Evolutionary conservation across 2,113 vertebrate genomes (phyloP).

Genomic region (Indri indri): DNA sequence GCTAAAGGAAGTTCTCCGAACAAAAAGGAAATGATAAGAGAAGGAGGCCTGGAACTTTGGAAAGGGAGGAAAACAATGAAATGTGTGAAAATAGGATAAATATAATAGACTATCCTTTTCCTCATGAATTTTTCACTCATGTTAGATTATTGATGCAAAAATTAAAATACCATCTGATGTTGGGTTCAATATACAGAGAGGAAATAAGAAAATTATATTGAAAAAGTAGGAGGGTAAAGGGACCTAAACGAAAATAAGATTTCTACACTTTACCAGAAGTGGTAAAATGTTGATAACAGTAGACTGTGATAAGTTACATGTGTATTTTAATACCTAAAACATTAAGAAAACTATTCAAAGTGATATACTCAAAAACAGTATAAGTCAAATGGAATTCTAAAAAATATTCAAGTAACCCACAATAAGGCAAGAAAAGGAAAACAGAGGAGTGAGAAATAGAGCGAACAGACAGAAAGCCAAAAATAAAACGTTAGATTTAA

Average conservation of each 20-base stretch:
- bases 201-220: not conserved
- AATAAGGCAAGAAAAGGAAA: not conserved
- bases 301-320: not conserved
- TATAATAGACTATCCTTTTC: not conserved
- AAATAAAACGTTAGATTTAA: not conserved
- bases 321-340: conserved; percentile 27
- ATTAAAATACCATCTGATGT: conserved; percentile 15
- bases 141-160: conserved; percentile 13
- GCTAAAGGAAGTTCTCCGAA: conserved; percentile 43
- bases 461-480: not conserved
- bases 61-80: conserved; percentile 47
- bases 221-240: not conserved
- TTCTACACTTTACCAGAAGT: not conserved
- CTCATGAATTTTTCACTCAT: not conserved
- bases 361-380: conserved; percentile 21
- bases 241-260: conserved; percentile 9
- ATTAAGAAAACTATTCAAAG: conserved; percentile 33
- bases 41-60: conserved; percentile 14
- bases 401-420: not conserved
- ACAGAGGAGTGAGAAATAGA: not conserved
- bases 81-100: conserved; percentile 23
- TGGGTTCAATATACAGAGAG: not conserved
- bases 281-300: not conserved
- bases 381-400: not conserved
- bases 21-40: conserved; percentile 26